phyloP scores from a whole-genome alignment of 2,113 vertebrate genomes.

The Oreocharis arfaki region DNA sequence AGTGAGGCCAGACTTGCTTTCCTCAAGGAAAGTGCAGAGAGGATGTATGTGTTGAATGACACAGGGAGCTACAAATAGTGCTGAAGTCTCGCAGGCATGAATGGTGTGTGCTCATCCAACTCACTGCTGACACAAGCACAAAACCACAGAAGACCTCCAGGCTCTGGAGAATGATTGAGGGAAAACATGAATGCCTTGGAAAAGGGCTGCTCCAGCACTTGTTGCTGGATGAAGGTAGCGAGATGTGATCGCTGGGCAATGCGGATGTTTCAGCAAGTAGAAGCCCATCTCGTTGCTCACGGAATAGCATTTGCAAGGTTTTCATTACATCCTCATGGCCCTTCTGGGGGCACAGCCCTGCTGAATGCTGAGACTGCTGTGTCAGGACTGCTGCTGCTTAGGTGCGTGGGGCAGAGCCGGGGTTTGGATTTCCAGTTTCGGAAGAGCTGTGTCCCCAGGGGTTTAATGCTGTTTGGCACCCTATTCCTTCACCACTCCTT shows the following conservation, averaged over 20 bases:
- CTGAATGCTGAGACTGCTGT: background rate
- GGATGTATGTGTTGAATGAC: background rate
- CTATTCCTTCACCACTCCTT: background rate
- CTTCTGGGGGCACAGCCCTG: background rate
- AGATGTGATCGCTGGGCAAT: background rate
- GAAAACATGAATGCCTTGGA: background rate
- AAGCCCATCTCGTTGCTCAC: background rate
- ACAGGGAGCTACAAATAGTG: background rate
- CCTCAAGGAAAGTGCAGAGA: background rate
- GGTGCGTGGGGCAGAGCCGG: rapidly evolving
- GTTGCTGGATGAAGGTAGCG: background rate
- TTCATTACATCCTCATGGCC: background rate
- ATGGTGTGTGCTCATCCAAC: background rate
- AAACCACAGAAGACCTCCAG: background rate
- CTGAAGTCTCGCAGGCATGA: background rate
- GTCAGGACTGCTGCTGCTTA: background rate
- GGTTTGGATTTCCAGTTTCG: background rate
- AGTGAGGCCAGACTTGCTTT: background rate
- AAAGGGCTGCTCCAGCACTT: background rate
- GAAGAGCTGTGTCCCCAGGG: background rate
- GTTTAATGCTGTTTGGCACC: background rate
- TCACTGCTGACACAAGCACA: background rate
- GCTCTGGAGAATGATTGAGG: background rate
- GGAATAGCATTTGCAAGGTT: background rate
- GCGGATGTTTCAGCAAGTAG: background rate